Conservation (phyloP, 1,140 invertebrate species). For the Pogonomyrmex californicus region DNA sequence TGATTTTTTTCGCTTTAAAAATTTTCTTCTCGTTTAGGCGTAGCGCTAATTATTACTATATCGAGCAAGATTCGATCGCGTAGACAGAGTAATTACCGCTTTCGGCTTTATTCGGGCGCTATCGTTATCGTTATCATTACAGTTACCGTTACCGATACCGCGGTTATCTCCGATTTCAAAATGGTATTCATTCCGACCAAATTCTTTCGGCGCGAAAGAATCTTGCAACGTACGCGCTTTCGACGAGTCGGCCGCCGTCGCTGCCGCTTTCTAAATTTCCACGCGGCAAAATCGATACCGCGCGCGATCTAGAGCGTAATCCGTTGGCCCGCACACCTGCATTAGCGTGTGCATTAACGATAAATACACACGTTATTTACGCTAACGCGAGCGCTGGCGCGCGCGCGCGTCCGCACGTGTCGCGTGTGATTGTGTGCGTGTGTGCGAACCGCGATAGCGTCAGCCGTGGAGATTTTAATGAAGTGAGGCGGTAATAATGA, state of each 20-base stretch:
- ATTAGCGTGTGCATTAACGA: constrained; percentile 13
- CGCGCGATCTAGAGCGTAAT: constrained; percentile 30
- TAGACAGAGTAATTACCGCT: neutral
- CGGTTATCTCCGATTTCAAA: neutral
- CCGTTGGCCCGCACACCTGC: neutral
- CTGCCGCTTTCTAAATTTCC: constrained; percentile 53
- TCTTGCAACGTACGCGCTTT: constrained; percentile 50
- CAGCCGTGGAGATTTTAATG: constrained; percentile 35
- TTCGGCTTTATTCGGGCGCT: too few species aligned
- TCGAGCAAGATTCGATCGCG: constrained; percentile 1
- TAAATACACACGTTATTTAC: neutral
- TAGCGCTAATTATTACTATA: neutral
- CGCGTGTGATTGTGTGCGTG: neutral
- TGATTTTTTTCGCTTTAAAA: too few species aligned
- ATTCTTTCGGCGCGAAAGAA: constrained; percentile 16
- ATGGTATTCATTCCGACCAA: neutral
- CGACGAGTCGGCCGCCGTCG: neutral
- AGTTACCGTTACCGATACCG: neutral
- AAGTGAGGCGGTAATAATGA: constrained; percentile 12
- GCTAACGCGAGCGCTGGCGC: neutral
- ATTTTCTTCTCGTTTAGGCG: neutral
- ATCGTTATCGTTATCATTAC: neutral
- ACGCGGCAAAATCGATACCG: constrained; percentile 47
- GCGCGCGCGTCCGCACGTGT: neutral
- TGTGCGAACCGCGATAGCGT: neutral